These are phyloP conservation scores for Tipula unca DNA, from an alignment of 2,888 invertebrate genomes.

Conservation along the genomic window DNA sequence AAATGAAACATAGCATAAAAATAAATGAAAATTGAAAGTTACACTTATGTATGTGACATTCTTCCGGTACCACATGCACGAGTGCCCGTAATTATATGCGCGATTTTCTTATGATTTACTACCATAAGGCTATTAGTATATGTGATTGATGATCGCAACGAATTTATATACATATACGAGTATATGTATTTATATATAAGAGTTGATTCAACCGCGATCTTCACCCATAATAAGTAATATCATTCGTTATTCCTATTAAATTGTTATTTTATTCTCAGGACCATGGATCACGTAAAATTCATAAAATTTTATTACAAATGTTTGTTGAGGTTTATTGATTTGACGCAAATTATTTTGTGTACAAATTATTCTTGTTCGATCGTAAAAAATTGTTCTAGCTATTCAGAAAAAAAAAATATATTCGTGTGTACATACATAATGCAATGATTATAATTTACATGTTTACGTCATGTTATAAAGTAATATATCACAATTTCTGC, in stretches of 20 bases:
- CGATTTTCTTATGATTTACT: background rate
- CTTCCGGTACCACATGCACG: background rate
- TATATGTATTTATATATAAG: background rate
- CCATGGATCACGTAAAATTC: background rate
- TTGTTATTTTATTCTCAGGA: background rate
- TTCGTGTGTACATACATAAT: background rate
- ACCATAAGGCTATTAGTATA: background rate
- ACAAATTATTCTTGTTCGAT: background rate
- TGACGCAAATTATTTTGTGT: background rate
- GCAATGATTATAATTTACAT: background rate
- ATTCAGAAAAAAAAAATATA: background rate
- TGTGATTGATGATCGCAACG: background rate
- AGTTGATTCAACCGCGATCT: background rate
- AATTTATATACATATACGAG: background rate
- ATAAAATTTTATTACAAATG: constrained; percentile 14
- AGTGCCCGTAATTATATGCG: background rate
- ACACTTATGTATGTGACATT: background rate
- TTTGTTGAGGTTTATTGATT: background rate
- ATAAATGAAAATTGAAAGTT: background rate
- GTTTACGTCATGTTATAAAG: background rate
- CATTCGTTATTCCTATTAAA: background rate
- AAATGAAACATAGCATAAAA: background rate
- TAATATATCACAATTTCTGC: background rate
- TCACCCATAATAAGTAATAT: background rate
- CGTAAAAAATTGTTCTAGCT: background rate